Evolutionary conservation across 2,113 vertebrate genomes (phyloP).

Genomic region (Hippocampus mohnikei): DNA sequence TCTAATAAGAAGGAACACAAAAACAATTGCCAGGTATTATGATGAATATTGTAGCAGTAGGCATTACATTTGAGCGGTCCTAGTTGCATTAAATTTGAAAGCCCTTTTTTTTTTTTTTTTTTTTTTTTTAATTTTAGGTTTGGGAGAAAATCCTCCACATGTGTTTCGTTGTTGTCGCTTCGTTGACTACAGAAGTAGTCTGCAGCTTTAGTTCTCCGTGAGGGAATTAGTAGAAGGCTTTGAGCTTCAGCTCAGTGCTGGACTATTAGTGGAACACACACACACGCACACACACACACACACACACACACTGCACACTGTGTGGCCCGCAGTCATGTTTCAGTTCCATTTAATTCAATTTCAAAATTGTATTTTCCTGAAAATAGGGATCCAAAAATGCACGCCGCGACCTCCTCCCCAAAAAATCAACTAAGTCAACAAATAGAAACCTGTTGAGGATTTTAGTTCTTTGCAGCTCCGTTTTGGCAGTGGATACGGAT

Average conservation of each 20-base stretch:
- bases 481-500: not conserved
- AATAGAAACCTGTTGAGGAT: not conserved
- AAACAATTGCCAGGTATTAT: not conserved
- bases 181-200: constrained; percentile 6
- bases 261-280: constrained; percentile 14
- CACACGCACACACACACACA: constrained; percentile 1
- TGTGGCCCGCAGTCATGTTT: not conserved
- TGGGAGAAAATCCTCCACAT: not conserved
- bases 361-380: not conserved
- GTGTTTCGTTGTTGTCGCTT: constrained; percentile 8
- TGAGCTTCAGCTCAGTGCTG: constrained; percentile 29
- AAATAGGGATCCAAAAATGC: not conserved
- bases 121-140: not conserved
- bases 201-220: constrained; percentile 19
- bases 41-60: not conserved
- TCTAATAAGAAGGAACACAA: not conserved
- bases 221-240: constrained; percentile 21
- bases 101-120: not conserved
- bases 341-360: not conserved
- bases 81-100: not conserved
- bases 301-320: constrained; percentile 2
- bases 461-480: too few relatives aligned
- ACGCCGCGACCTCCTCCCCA: not conserved
- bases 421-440: not conserved
- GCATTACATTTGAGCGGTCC: not conserved